Conservation (phyloP, 2,113 vertebrate species). For the Amblyornis subalaris region DNA sequence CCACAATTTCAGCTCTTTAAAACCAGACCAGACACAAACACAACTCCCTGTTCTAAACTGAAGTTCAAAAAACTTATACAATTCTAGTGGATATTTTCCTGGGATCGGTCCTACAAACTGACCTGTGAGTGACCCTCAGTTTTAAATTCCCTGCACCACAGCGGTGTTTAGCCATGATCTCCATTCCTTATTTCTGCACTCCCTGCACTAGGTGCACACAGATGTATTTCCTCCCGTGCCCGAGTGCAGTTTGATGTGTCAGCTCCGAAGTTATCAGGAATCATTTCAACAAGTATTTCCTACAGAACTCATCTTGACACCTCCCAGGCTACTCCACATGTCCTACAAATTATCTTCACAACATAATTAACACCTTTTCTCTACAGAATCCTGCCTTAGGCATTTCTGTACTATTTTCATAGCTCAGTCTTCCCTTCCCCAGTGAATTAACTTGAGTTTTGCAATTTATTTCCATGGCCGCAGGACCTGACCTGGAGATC, state of each 20-base stretch:
- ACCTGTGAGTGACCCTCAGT: background rate
- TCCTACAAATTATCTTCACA: background rate
- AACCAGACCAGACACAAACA: background rate
- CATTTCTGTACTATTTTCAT: background rate
- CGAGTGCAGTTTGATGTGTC: background rate
- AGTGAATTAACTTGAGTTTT: background rate
- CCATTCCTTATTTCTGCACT: background rate
- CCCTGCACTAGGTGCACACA: background rate
- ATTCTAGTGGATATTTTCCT: background rate
- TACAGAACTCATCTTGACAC: background rate
- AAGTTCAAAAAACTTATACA: background rate
- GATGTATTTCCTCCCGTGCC: background rate
- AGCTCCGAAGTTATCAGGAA: background rate
- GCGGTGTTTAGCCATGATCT: background rate
- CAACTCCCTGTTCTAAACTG: fast-evolving
- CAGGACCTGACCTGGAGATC: background rate
- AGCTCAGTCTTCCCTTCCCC: background rate
- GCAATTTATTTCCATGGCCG: background rate
- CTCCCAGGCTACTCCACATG: background rate
- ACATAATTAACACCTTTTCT: background rate
- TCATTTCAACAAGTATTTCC: background rate
- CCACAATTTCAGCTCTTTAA: background rate
- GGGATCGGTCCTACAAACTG: background rate
- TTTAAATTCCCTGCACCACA: background rate
- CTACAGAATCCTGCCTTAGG: background rate